A percentile compares a stretch with the other conserved stretches of the same genome.
Evolutionary conservation across 2,797 vertebrate genomes (phyloP).

Genomic region (Vultur gryphus): DNA sequence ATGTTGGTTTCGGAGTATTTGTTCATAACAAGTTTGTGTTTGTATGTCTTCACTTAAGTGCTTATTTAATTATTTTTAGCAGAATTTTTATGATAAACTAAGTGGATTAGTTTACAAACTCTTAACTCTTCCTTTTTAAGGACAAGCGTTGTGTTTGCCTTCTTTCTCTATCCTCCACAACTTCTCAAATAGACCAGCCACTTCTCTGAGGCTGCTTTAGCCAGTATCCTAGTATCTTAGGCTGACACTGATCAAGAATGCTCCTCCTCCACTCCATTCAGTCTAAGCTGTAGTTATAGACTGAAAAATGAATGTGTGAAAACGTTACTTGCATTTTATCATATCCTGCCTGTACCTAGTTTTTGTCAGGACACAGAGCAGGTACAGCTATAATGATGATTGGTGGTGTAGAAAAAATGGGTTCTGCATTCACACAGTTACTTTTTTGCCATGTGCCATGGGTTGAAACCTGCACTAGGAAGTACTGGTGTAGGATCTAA

Average conservation of each 20-base stretch:
- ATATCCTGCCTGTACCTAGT: neutral
- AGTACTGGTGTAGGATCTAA: neutral
- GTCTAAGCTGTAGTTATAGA: neutral
- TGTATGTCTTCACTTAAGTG: neutral
- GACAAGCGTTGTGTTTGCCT: rapidly evolving
- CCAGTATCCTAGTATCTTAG: neutral
- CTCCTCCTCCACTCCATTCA: rapidly evolving
- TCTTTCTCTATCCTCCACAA: neutral
- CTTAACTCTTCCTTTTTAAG: neutral
- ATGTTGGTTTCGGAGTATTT: neutral
- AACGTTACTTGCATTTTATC: neutral
- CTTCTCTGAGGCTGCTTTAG: neutral
- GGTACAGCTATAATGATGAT: neutral
- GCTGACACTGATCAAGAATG: neutral
- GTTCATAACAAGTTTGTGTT: neutral
- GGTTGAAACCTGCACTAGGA: neutral
- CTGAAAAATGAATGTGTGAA: neutral
- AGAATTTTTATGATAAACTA: neutral
- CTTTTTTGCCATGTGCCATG: neutral
- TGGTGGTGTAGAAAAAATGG: neutral
- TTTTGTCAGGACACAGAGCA: neutral
- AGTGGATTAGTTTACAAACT: neutral
- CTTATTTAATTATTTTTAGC: neutral
- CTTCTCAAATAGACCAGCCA: neutral
- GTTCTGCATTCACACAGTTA: neutral